Percentiles rank a stretch among this genome's conserved stretches.
These are phyloP conservation scores for Coelinius sp. DNA, from an alignment of 2,888 invertebrate species.

Conservation along the genomic window DNA sequence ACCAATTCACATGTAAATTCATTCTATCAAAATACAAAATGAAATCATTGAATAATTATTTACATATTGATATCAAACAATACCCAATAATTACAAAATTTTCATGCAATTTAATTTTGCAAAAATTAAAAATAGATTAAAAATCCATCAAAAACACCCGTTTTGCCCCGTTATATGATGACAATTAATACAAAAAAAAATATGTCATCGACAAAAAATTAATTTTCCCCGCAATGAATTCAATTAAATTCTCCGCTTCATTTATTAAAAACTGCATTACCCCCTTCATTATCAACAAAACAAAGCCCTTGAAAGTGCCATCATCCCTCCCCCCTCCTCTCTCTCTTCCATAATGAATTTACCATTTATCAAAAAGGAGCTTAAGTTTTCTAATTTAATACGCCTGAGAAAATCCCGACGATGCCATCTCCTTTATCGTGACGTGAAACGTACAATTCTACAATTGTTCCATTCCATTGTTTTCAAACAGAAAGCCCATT, in stretches of 20 bases:
- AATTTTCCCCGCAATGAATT: no score
- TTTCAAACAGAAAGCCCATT: slow-evolving; percentile 45
- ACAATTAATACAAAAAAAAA: no score
- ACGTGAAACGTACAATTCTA: slow-evolving; percentile 46
- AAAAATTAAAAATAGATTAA: no score
- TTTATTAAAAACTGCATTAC: neutral
- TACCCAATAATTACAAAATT: neutral
- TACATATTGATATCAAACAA: neutral
- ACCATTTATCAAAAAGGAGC: slow-evolving; percentile 26
- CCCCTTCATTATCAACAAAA: neutral
- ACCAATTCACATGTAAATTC: neutral
- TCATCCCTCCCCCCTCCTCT: neutral
- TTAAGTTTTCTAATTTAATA: slow-evolving; percentile 27
- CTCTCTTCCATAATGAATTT: slow-evolving; percentile 18
- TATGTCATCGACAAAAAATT: no score
- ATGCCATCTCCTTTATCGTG: slow-evolving; percentile 24
- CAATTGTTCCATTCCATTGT: slow-evolving; percentile 50
- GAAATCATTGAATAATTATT: neutral
- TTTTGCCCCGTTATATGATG: no score
- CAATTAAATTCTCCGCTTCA: no score
- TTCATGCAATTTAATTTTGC: no score
- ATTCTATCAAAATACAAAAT: neutral
- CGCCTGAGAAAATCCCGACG: slow-evolving; percentile 20
- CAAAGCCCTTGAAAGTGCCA: neutral
- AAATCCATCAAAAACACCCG: no score